Evolutionary conservation across 2,888 invertebrate species (phyloP), one percentile per base, ranked within the genome.

Genomic region (Thumatha senex): DNA sequence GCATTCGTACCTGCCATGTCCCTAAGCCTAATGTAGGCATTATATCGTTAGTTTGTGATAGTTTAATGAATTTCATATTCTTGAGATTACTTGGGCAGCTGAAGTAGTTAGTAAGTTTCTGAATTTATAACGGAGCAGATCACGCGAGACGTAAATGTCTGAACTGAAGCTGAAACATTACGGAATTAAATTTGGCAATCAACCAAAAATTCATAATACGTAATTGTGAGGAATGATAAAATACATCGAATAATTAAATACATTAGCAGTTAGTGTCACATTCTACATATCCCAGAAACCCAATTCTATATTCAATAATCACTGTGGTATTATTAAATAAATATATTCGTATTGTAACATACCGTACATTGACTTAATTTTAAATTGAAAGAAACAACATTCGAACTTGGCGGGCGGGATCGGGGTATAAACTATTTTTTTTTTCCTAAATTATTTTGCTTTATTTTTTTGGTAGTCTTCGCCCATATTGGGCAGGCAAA

Each of bases 1-100:
- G 29, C n/a, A 33, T 29, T 40, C 76, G 73, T 74, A 94, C 94
- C 92, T 94, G 94, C 95, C 95, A 95, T 35, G 95, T 95, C 44
- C 96, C 95, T 65, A 95, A 85, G 24, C 96, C 96, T 42, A 95
- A 78, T 35, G 93, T 89, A n/a, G 96, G 96, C 93, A 96, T 95
- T 61, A 92, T 78, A 73, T 92, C 93, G 34, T 78, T 75, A 2
- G 89, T 86, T 67, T 87, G 88, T 44, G 86, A 84, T 54, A 93
- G 77, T 58, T 72, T 85, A 44, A 92, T 74, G 57, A 72, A 79
- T 72, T 89, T 87, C 93, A 93, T 89, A 39, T 70, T 86, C 67
- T 72, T 74, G 9, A 80, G 70, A 54, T 74, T 78, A 58, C 49
- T 75, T 49, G 70, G 70, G 66, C 76, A 76, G 34, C 55, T 60